Conservation (phyloP, 2,888 invertebrate species). For the Drosophila tanythrix region DNA sequence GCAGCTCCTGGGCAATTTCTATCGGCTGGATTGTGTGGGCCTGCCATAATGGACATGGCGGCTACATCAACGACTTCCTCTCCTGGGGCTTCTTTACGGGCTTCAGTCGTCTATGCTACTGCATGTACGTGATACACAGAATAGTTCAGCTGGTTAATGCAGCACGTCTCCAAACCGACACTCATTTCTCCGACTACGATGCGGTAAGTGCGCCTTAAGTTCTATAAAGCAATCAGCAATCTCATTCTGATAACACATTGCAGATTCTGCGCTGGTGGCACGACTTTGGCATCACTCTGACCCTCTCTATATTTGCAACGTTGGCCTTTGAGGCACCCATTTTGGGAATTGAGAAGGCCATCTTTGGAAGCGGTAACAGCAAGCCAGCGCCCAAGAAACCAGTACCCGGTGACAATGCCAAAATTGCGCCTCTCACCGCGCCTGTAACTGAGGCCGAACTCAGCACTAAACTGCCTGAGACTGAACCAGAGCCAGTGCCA, state of each 20-base stretch:
- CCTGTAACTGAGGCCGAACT: constrained; percentile 13
- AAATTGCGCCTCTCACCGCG: constrained; percentile 10
- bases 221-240: background rate
- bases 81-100: constrained; percentile 83
- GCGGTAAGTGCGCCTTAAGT: constrained; percentile 67
- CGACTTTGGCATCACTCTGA: constrained; percentile 84
- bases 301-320: constrained; percentile 84
- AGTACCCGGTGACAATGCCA: constrained; percentile 37
- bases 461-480: constrained; percentile 10
- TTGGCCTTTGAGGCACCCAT: constrained; percentile 86
- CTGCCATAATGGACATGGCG: constrained; percentile 84
- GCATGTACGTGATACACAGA: constrained; percentile 84
- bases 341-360: constrained; percentile 84
- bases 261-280: constrained; percentile 85
- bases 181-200: constrained; percentile 83
- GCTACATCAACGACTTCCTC: constrained; percentile 82
- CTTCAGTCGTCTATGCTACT: constrained; percentile 82
- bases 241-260: constrained; percentile 12
- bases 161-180: constrained; percentile 80
- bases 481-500: constrained; percentile 36
- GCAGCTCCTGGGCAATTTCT: constrained; percentile 81
- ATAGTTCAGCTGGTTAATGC: constrained; percentile 81
- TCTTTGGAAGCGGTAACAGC: constrained; percentile 65
- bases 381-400: constrained; percentile 62
- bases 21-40: constrained; percentile 84